These are phyloP conservation scores for Ceratothoa steindachneri DNA, from an alignment of 2,888 invertebrate genomes.

Conservation along the genomic window DNA sequence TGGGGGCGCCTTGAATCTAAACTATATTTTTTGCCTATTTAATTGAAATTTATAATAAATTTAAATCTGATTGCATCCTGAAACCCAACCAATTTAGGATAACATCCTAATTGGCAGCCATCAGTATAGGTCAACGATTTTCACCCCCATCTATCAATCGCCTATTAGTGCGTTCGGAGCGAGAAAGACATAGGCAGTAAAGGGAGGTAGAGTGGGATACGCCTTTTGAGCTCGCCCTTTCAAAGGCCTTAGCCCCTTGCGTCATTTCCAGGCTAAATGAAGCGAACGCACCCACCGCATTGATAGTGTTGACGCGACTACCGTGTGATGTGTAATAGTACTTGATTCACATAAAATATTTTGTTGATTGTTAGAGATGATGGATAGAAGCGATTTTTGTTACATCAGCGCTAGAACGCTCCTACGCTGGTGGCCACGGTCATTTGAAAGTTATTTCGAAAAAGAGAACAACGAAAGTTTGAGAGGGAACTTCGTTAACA, in stretches of 20 bases:
- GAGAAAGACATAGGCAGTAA: not conserved
- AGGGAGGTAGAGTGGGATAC: not conserved
- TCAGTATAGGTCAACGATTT: not conserved
- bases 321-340: too few species aligned
- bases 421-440: too few species aligned
- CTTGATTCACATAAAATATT: too few species aligned
- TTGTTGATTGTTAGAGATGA: too few species aligned
- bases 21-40: too few species aligned
- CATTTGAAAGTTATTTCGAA: too few species aligned
- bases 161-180: not conserved
- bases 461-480: too few species aligned
- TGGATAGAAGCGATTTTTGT: too few species aligned
- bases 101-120: slow-evolving; percentile 13
- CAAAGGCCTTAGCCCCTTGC: not conserved
- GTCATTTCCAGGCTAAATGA: not conserved
- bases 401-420: too few species aligned
- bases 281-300: not conserved
- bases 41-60: not conserved
- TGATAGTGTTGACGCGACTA: too few species aligned
- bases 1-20: too few species aligned
- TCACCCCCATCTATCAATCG: slow-evolving; percentile 12
- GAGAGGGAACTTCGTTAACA: too few species aligned
- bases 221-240: not conserved
- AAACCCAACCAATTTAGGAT: slow-evolving; percentile 13
- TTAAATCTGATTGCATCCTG: not conserved